A percentile compares a stretch with the other conserved stretches of the same genome.
Conservation (phyloP, 2,113 vertebrate species). For the Otocyon megalotis region DNA sequence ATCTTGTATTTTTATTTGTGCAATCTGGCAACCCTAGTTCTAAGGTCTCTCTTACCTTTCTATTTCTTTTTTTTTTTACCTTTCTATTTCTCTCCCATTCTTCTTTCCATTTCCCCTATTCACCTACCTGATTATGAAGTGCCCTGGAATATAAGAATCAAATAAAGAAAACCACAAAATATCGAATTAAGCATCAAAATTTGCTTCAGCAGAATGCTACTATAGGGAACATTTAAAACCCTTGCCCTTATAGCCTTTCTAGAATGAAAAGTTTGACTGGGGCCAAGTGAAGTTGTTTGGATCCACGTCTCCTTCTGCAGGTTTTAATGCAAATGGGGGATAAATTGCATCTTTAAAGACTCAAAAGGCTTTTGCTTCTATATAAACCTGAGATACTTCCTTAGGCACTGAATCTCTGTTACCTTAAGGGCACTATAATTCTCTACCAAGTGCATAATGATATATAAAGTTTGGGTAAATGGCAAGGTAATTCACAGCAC, state of each 20-base stretch:
- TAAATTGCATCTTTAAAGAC: neutral
- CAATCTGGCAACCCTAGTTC: constrained; percentile 2
- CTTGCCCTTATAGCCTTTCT: neutral
- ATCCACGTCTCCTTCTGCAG: neutral
- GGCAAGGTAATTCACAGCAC: constrained; percentile 45
- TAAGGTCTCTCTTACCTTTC: neutral
- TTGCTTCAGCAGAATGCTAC: constrained; percentile 15
- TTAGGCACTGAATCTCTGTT: neutral
- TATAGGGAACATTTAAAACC: constrained; percentile 10
- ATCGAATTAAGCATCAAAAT: constrained; percentile 28
- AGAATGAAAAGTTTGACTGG: constrained; percentile 2
- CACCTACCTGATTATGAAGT: neutral
- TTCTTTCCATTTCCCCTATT: neutral
- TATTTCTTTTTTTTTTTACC: no score
- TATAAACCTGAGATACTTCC: neutral
- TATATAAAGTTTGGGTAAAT: constrained; percentile 26
- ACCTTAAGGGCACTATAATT: constrained; percentile 34
- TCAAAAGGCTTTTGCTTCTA: constrained; percentile 20
- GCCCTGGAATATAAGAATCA: constrained; percentile 9
- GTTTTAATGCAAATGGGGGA: constrained; percentile 38
- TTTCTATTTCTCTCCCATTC: neutral
- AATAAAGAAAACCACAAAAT: constrained; percentile 50
- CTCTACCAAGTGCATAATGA: constrained; percentile 27
- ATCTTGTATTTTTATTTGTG: neutral
- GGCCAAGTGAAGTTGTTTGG: neutral